A percentile compares a stretch with the other conserved stretches of the same genome.
Conservation (phyloP, 2,113 vertebrate genomes). For the Vulpes lagopus region DNA sequence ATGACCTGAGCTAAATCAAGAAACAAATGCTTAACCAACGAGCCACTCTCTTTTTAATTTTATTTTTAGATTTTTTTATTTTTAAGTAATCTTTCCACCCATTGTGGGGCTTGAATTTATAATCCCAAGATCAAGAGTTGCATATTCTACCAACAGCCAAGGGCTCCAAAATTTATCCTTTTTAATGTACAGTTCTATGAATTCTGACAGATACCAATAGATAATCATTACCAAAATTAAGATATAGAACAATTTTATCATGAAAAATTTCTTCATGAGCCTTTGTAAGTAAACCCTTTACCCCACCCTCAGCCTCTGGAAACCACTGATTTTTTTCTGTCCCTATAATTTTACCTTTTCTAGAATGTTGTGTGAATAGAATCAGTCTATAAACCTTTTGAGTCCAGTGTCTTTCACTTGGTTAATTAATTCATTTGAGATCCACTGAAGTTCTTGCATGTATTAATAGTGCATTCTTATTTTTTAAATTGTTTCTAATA, state of each 20-base stretch:
- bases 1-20: not conserved
- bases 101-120: not conserved
- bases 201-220: not conserved
- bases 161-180: not conserved
- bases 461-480: not conserved
- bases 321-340: not conserved
- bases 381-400: not conserved
- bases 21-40: not conserved
- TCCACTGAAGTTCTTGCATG: not conserved
- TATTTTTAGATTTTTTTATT: not conserved
- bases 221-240: not conserved
- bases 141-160: not conserved
- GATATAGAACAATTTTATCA: not conserved
- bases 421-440: not conserved
- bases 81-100: not conserved
- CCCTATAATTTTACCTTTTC: not conserved
- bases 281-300: not conserved
- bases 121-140: not conserved
- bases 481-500: not conserved
- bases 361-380: not conserved
- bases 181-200: not conserved
- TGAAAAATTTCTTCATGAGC: not conserved
- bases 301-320: not conserved
- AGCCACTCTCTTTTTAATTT: not conserved
- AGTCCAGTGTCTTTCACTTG: not conserved